Percentiles rank a stretch among this genome's conserved stretches.
phyloP scores from a whole-genome alignment of 2,113 vertebrate species.

The Oreochromis aureus region DNA sequence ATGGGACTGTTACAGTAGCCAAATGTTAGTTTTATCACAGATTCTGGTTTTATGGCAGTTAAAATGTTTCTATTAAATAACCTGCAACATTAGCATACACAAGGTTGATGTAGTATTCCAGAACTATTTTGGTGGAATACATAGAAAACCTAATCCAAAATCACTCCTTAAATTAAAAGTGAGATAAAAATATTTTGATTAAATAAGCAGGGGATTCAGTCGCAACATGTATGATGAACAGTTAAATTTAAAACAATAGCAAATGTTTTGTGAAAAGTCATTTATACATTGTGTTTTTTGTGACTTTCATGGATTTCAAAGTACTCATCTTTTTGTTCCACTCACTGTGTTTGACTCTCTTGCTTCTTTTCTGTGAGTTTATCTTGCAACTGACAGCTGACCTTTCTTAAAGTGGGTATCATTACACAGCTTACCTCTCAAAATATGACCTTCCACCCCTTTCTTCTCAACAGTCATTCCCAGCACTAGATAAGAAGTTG shows the following conservation, averaged over 20 bases:
- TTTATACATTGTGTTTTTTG: background rate
- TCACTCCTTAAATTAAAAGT: background rate
- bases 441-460: background rate
- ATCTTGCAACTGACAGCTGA: background rate
- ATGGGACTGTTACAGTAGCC: background rate
- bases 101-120: background rate
- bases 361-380: background rate
- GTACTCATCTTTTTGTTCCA: background rate
- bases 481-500: background rate
- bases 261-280: background rate
- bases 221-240: background rate
- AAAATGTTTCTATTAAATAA: background rate
- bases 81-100: background rate
- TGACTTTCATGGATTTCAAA: background rate
- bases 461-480: background rate
- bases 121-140: background rate
- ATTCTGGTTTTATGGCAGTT: background rate
- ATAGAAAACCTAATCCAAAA: background rate
- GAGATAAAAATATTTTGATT: background rate
- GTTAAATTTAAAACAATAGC: background rate
- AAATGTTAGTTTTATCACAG: background rate
- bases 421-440: background rate
- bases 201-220: background rate
- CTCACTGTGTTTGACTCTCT: background rate
- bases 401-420: background rate